These are phyloP conservation scores for Hydrolagus colliei DNA, from an alignment of 2,797 vertebrate species.

Conservation along the genomic window DNA sequence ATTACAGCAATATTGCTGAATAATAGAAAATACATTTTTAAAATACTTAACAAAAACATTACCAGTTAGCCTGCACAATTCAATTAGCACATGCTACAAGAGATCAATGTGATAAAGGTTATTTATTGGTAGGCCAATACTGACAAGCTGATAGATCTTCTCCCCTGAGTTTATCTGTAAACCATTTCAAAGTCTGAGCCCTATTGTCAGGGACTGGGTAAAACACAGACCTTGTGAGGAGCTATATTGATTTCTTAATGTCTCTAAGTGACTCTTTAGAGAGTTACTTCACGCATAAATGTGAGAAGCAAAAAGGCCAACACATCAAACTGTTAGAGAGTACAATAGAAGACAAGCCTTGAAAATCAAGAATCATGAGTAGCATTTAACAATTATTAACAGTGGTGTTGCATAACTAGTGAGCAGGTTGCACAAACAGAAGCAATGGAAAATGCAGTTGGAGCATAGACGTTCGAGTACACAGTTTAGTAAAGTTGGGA, in stretches of 20 bases:
- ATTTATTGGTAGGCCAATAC: neutral
- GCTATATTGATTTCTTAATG: neutral
- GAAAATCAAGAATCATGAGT: neutral
- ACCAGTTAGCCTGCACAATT: neutral
- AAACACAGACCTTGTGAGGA: neutral
- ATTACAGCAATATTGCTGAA: neutral
- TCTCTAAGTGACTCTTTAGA: neutral
- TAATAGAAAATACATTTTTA: neutral
- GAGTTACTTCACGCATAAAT: neutral
- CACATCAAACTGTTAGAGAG: neutral
- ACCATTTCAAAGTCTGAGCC: neutral
- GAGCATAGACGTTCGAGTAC: neutral
- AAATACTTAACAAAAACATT: neutral
- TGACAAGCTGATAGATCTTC: neutral
- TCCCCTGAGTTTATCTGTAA: neutral
- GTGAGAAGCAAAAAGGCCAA: neutral
- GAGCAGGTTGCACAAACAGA: neutral
- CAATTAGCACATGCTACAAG: neutral
- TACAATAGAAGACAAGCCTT: neutral
- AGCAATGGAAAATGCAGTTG: no score
- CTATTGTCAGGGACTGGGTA: neutral
- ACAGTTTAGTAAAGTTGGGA: neutral
- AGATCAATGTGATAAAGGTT: neutral
- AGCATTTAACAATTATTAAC: neutral
- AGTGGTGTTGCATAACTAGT: neutral